Evolutionary conservation across 2,797 vertebrate genomes (phyloP).

Genomic region (Anableps anableps): DNA sequence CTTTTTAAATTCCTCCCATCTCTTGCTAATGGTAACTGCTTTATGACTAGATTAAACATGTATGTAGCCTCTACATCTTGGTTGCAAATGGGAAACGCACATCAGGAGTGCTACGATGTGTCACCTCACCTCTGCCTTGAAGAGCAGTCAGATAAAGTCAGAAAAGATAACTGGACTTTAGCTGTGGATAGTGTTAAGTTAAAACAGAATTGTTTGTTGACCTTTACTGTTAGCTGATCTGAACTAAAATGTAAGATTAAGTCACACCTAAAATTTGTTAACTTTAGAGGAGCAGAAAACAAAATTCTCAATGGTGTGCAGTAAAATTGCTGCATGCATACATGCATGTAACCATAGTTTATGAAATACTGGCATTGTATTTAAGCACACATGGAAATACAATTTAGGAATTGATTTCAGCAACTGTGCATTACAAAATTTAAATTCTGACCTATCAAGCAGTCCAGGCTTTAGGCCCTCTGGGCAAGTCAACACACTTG

Average conservation of each 20-base stretch:
- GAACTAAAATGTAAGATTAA: not conserved
- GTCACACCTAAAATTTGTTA: not conserved
- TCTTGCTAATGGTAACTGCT: not conserved
- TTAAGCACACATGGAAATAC: not conserved
- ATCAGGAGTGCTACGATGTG: not conserved
- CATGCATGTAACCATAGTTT: not conserved
- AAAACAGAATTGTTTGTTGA: not conserved
- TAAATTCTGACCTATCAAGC: not conserved
- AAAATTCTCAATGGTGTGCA: not conserved
- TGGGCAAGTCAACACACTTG: not conserved
- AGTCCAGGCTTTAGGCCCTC: not conserved
- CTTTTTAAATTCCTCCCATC: not conserved
- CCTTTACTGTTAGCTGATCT: not conserved
- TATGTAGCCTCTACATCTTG: no score
- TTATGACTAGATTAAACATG: not conserved
- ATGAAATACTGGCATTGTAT: not conserved
- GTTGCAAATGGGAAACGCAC: not conserved
- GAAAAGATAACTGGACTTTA: not conserved
- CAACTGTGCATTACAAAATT: not conserved
- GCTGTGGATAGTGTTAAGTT: not conserved
- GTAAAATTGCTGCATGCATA: not conserved
- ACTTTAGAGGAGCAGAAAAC: not conserved
- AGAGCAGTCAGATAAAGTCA: not conserved
- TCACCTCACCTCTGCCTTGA: not conserved
- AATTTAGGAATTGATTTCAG: not conserved